phyloP scores from a whole-genome alignment of 2,797 vertebrate species.

The Micrastur ruficollis region DNA sequence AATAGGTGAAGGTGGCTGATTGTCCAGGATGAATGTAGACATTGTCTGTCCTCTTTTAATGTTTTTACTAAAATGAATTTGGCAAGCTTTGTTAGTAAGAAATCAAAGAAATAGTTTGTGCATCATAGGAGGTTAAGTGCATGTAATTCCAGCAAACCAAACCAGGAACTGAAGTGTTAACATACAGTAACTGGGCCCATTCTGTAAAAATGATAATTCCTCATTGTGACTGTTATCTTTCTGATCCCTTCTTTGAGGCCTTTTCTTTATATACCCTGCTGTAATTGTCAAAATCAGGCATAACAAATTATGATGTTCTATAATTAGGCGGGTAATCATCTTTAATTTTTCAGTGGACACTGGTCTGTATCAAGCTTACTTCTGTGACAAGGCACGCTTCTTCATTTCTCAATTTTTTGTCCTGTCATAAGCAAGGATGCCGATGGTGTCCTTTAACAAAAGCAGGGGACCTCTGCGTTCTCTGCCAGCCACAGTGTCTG shows the following conservation, averaged over 20 bases:
- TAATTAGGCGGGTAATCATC: constrained; percentile 64
- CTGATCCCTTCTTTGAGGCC: background rate
- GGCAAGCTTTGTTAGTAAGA: background rate
- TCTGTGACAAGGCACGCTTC: background rate
- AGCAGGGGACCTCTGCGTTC: background rate
- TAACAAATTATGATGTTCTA: constrained; percentile 41
- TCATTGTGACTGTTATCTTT: background rate
- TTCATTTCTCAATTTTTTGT: background rate
- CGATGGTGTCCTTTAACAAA: background rate
- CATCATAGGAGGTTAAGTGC: background rate
- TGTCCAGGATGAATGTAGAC: background rate
- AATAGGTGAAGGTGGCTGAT: background rate
- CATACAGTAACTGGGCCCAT: background rate
- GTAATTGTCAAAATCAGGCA: constrained; percentile 49
- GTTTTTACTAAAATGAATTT: background rate
- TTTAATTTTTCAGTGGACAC: constrained; percentile 54
- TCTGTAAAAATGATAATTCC: background rate
- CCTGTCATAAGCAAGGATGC: background rate
- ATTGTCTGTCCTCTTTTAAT: background rate
- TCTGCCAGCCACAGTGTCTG: background rate
- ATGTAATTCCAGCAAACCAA: background rate
- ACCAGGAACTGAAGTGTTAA: background rate
- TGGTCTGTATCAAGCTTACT: constrained; percentile 33
- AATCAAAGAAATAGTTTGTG: background rate
- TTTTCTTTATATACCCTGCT: constrained; percentile 46